Percentiles rank a stretch among this genome's conserved stretches.
Conservation (phyloP, 2,888 invertebrate genomes). For the Pinctada fucata region DNA sequence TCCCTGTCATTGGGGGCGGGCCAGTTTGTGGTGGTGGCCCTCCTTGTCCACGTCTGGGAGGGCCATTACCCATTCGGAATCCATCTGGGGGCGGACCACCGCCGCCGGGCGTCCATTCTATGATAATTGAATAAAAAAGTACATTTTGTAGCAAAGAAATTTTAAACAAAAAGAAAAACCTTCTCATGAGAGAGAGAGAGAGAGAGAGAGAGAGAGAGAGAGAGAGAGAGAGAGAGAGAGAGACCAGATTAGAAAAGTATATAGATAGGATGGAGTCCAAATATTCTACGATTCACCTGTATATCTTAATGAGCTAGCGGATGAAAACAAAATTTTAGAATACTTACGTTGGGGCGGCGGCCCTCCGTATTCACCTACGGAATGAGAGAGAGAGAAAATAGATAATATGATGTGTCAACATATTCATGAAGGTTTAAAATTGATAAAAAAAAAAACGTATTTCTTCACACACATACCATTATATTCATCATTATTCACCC, state of each 20-base stretch:
- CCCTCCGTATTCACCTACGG: slow-evolving; percentile 40
- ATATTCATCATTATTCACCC: no score
- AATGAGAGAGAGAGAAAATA: slow-evolving; percentile 24
- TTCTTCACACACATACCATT: no score
- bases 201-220: no score
- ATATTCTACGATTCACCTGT: no score
- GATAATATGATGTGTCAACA: no score
- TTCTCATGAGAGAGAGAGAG: background rate
- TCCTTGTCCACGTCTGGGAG: slow-evolving; percentile 2
- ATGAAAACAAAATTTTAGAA: background rate
- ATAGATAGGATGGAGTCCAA: no score
- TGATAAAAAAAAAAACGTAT: no score
- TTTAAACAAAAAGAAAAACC: background rate
- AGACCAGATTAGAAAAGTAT: no score
- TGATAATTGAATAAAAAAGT: background rate
- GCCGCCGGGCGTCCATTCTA: slow-evolving; percentile 43
- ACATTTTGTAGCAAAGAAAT: no score
- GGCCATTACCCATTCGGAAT: slow-evolving; percentile 30
- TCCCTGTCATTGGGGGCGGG: slow-evolving; percentile 44
- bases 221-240: no score
- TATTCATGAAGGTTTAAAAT: no score
- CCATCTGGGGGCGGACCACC: slow-evolving; percentile 34
- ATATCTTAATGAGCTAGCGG: no score
- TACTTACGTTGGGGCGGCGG: slow-evolving; percentile 47
- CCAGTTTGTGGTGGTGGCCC: slow-evolving; percentile 34